Percentiles rank a stretch among this genome's conserved stretches.
Evolutionary conservation across 2,888 invertebrate species (phyloP).

Genomic region (Idaea biselata): DNA sequence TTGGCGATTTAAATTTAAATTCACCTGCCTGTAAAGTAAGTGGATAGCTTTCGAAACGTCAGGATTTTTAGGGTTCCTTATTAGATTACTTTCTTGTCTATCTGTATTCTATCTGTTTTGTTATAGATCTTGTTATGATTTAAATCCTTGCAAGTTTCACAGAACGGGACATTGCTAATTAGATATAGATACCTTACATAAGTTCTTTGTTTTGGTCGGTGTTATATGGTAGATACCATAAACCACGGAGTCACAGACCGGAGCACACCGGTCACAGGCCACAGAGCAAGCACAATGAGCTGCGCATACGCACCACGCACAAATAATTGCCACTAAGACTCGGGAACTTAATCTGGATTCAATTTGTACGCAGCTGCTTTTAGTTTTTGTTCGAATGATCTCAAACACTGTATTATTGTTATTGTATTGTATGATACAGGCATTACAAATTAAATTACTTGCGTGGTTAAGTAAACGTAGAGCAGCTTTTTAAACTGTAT

Average conservation of each 20-base stretch:
- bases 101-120: too few species aligned
- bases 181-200: background rate
- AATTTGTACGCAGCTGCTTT: conserved; percentile 9
- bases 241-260: conserved; percentile 12
- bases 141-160: too few species aligned
- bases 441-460: background rate
- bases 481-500: background rate
- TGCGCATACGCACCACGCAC: conserved; percentile 40
- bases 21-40: too few species aligned
- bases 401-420: conserved; percentile 4
- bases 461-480: background rate
- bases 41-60: too few species aligned
- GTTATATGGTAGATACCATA: conserved; percentile 6
- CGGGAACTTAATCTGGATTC: conserved; percentile 14
- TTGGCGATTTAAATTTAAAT: too few species aligned
- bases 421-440: background rate
- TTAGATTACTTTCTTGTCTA: too few species aligned
- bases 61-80: too few species aligned
- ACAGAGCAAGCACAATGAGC: conserved; percentile 33
- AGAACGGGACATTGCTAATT: background rate
- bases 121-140: too few species aligned
- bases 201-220: conserved; percentile 3
- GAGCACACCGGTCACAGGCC: conserved; percentile 32
- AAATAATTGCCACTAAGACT: conserved; percentile 25
- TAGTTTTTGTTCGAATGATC: background rate